Evolutionary conservation across 2,888 invertebrate species (phyloP).

Genomic region (Cryptus armator): DNA sequence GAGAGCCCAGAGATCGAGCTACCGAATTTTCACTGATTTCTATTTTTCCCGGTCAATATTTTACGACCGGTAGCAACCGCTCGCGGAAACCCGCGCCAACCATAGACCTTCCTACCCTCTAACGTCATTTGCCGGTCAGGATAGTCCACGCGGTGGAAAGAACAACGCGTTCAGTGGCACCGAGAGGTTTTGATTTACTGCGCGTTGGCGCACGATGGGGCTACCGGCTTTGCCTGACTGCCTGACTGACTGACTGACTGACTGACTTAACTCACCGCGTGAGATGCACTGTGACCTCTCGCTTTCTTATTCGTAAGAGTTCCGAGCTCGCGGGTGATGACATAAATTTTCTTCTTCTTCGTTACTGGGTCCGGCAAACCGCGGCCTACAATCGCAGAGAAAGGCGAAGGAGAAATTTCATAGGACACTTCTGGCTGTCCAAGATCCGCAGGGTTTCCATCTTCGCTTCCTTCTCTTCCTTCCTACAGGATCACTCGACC

Average conservation of each 20-base stretch:
- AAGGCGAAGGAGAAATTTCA: conserved; percentile 54
- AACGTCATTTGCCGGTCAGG: conserved; percentile 34
- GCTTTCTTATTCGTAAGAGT: conserved; percentile 17
- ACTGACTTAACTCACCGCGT: conserved; percentile 59
- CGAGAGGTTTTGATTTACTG: conserved; percentile 75
- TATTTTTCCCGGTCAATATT: conserved; percentile 56
- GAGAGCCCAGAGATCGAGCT: conserved; percentile 63
- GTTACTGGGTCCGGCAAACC: conserved; percentile 44
- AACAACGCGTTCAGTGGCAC: conserved; percentile 30
- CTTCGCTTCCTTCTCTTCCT: conserved; percentile 41
- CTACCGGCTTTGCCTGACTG: conserved; percentile 56
- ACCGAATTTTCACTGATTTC: conserved; percentile 71
- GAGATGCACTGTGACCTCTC: conserved; percentile 62
- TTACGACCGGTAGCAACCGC: conserved; percentile 57
- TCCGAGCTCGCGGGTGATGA: conserved; percentile 15
- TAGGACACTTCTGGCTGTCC: conserved; percentile 17
- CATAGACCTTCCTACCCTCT: conserved; percentile 49
- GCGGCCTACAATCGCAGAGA: conserved; percentile 46
- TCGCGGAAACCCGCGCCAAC: conserved; percentile 47
- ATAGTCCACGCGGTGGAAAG: neutral
- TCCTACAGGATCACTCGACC: conserved; percentile 28
- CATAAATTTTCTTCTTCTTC: conserved; percentile 56
- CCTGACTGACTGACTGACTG: conserved; percentile 70
- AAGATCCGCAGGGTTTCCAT: conserved; percentile 36
- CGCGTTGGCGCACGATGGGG: conserved; percentile 63